A percentile compares a stretch with the other conserved stretches of the same genome.
These are phyloP conservation scores for Adelges cooleyi DNA, from an alignment of 1,140 invertebrate species.

Conservation along the genomic window DNA sequence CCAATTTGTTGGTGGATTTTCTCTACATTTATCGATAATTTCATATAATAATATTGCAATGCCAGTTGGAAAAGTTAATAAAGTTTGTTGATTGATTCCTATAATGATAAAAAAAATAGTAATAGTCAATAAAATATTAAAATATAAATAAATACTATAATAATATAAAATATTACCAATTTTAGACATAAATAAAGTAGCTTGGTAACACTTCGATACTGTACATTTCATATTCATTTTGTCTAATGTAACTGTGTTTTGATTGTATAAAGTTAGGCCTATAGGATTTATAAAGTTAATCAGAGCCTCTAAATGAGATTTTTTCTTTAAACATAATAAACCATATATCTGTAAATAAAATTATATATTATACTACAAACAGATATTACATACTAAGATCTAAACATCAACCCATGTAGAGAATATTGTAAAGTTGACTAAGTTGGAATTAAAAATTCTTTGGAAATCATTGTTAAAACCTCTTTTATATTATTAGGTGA, in stretches of 20 bases:
- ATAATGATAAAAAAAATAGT: not conserved
- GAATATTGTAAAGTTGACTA: too few species aligned
- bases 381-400: too few species aligned
- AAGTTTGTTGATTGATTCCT: conserved; percentile 55
- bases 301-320: not conserved
- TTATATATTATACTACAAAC: too few species aligned
- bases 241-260: not conserved
- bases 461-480: too few species aligned
- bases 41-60: conserved; percentile 62
- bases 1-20: conserved; percentile 66
- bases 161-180: conserved; percentile 33
- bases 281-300: not conserved
- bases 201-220: conserved; percentile 28
- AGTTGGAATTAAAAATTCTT: too few species aligned
- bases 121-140: conserved; percentile 7
- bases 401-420: too few species aligned
- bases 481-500: too few species aligned
- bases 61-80: conserved; percentile 63
- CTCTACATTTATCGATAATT: conserved; percentile 60
- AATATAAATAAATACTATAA: conserved; percentile 15
- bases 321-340: conserved; percentile 12
- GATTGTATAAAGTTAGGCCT: not conserved
- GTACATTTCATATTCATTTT: not conserved
- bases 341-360: conserved; percentile 18
- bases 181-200: conserved; percentile 39